These are phyloP conservation scores for Morpho achilles DNA, from an alignment of 2,888 invertebrate species.

Conservation along the genomic window DNA sequence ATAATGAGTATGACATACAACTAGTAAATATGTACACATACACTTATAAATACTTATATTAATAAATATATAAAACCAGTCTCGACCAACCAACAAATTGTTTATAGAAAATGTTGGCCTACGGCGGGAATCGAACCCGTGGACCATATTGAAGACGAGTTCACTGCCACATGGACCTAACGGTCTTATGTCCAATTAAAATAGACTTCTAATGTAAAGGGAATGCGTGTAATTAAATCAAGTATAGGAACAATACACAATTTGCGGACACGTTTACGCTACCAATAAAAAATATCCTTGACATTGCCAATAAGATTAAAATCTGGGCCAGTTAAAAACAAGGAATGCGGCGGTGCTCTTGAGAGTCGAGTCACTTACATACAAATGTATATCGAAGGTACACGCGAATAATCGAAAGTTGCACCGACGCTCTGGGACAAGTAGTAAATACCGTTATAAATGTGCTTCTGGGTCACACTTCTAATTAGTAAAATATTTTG, in stretches of 20 bases:
- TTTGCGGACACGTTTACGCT: neutral
- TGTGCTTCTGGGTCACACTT: slow-evolving; percentile 28
- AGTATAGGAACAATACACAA: neutral
- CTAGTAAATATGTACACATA: no score
- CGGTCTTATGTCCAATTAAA: no score
- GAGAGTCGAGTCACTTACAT: neutral
- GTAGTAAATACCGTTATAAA: slow-evolving; percentile 31
- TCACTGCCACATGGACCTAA: no score
- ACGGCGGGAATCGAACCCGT: no score
- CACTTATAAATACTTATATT: no score
- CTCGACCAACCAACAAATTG: no score
- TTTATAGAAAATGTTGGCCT: no score
- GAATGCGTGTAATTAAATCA: neutral
- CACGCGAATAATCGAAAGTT: slow-evolving; percentile 31
- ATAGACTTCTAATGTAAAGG: no score
- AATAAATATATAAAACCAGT: no score
- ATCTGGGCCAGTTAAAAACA: slow-evolving; percentile 16
- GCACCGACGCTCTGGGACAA: slow-evolving; percentile 24
- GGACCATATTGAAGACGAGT: no score
- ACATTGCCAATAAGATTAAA: slow-evolving; percentile 15
- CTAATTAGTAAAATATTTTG: slow-evolving; percentile 1
- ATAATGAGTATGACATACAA: no score
- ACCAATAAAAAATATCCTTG: slow-evolving; percentile 17
- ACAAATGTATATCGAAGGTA: slow-evolving; percentile 4
- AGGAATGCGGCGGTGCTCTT: slow-evolving; percentile 6